Evolutionary conservation across 2,797 vertebrate species (phyloP).

Genomic region (Rhinella marina): DNA sequence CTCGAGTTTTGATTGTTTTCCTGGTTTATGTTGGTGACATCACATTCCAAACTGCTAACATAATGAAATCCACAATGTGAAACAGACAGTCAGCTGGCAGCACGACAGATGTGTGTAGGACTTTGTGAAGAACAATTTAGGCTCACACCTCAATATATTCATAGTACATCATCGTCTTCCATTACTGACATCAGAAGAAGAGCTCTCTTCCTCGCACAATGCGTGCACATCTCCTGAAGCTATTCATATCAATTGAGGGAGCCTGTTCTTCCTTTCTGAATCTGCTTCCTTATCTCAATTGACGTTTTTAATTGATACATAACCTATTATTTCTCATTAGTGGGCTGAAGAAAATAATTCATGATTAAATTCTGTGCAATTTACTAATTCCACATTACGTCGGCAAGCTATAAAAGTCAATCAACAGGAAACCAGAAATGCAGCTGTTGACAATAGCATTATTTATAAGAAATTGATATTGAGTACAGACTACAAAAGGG

Average conservation of each 20-base stretch:
- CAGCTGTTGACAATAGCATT: conserved; percentile 70
- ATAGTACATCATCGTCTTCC: conserved; percentile 73
- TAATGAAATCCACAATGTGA: conserved; percentile 78
- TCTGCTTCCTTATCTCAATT: conserved; percentile 82
- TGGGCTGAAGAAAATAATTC: conserved; percentile 81
- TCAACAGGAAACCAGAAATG: conserved; percentile 76
- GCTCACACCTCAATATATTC: conserved; percentile 79
- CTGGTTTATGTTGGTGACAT: conserved; percentile 74
- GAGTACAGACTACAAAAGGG: conserved; percentile 38
- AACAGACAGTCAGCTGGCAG: conserved; percentile 74
- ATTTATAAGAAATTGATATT: conserved; percentile 64
- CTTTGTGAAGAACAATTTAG: conserved; percentile 79
- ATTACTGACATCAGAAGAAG: neutral
- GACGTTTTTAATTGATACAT: conserved; percentile 83
- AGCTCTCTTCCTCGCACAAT: conserved; percentile 12
- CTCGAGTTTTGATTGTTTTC: conserved; percentile 68
- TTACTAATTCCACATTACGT: conserved; percentile 80
- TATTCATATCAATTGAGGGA: conserved; percentile 74
- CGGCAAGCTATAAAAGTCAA: conserved; percentile 83
- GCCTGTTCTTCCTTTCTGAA: conserved; percentile 80
- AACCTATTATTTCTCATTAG: conserved; percentile 82
- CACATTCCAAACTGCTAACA: conserved; percentile 76
- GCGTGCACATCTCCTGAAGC: conserved; percentile 72
- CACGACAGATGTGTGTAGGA: conserved; percentile 78
- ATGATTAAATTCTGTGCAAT: conserved; percentile 83